Conservation (phyloP, 2,797 vertebrate genomes). For the Etheostoma perlongum region DNA sequence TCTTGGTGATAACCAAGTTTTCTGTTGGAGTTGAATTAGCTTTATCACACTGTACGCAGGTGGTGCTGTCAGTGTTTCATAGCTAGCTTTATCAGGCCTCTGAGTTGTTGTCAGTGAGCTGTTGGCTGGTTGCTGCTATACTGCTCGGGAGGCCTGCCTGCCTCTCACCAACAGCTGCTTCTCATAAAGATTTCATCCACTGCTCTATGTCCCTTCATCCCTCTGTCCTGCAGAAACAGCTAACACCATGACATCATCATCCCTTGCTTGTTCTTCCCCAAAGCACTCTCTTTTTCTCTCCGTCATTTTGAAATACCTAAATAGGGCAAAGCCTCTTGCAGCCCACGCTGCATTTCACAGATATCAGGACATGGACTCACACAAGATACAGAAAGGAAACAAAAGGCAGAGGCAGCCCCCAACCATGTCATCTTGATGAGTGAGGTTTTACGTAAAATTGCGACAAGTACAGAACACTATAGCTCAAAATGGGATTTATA, state of each 20-base stretch:
- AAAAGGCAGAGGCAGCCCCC: constrained; percentile 12
- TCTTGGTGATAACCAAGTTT: constrained; percentile 1
- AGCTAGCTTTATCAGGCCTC: constrained; percentile 37
- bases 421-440: constrained; percentile 18
- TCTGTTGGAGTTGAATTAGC: constrained; percentile 5
- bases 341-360: constrained; percentile 31
- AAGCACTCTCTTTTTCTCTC: constrained; percentile 48
- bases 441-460: constrained; percentile 28
- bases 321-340: constrained; percentile 66
- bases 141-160: constrained; percentile 50
- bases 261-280: constrained; percentile 57
- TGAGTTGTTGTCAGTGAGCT: constrained; percentile 58
- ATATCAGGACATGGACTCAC: constrained; percentile 34
- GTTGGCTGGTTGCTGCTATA: constrained; percentile 41
- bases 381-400: constrained; percentile 28
- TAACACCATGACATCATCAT: constrained; percentile 83
- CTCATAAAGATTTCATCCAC: constrained; percentile 82
- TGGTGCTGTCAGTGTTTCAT: constrained; percentile 52
- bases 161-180: constrained; percentile 84
- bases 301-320: constrained; percentile 76
- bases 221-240: constrained; percentile 71
- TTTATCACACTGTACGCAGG: constrained; percentile 26
- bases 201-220: constrained; percentile 60
- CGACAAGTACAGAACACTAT: constrained; percentile 9
- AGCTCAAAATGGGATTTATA: constrained; percentile 38